Base-by-base conservation (phyloP, 2,113 vertebrate genomes). In the Climacteris rufus region DNA sequence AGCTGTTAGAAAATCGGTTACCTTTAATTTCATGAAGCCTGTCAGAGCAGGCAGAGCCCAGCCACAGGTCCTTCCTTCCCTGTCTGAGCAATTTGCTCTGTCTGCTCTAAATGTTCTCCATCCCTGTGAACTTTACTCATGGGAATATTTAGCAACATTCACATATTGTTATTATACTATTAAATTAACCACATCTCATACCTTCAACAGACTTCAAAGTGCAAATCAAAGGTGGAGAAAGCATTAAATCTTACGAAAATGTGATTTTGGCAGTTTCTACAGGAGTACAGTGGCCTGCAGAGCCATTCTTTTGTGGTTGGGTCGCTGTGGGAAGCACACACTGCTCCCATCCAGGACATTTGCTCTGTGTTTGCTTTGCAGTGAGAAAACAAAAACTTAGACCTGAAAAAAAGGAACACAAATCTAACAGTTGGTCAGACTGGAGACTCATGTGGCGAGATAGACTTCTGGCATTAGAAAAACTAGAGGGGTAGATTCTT, bases 11-110 rank as follows among this genome's bases (percentile, higher is more conserved):
- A 90, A 83, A 65, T 39, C 33, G 1, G 4, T 83, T 96, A 21
- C 40, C 83, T 95, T 68, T 61, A 59, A 42, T 85, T 70, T 56
- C 65, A 49, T 60, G 92, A 93, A 93, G 90, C 33, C 70, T 85
- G 53, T 31, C 77, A 65, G 65, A 76, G 69, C 49, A 52, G 53
- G 91, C 44, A 77, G 82, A 60, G 83, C 30, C 59, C 39, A 65
- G 87, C 66, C 92, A 93, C 40, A 68, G 76, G 91, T 77, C 83
- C 96, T 56, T 77, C 83, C 96, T 56, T 68, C 86, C 7, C 15
- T 39, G 68, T 23, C 30, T 10, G 35, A 65, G 52, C 16, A 37
- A 31, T 60, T 75, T 66, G 25, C 42, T 76, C 5, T 3, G 15
- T 10, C 66, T 76, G 33, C 84, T 42, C 40, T 19, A 15, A 74